Evolutionary conservation across 2,888 invertebrate genomes (phyloP).

Genomic region (Orgyia antiqua): DNA sequence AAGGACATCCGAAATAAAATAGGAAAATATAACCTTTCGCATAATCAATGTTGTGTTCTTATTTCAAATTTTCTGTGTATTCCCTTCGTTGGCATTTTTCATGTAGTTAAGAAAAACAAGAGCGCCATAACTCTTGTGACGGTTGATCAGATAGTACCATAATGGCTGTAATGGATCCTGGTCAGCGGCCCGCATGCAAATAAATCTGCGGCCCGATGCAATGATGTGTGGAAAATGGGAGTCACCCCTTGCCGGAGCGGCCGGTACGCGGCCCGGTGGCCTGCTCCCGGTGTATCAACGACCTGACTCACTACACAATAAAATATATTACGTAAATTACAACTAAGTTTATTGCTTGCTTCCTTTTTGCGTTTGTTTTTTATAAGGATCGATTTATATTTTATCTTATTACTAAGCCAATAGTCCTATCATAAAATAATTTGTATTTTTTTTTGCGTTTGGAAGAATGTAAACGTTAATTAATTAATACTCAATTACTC

Average conservation of each 20-base stretch:
- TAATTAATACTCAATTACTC: too few species aligned
- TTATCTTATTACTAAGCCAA: too few species aligned
- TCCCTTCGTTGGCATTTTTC: conserved; percentile 57
- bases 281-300: conserved; percentile 10
- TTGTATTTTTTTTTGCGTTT: too few species aligned
- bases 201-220: conserved; percentile 78
- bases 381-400: too few species aligned
- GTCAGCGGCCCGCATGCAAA: conserved; percentile 79
- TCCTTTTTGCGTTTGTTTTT: too few species aligned
- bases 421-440: too few species aligned
- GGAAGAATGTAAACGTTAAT: too few species aligned
- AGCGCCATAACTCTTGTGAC: conserved; percentile 72
- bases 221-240: conserved; percentile 78
- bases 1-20: conserved; percentile 48
- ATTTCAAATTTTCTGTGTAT: conserved; percentile 51
- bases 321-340: conserved; percentile 26
- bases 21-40: conserved; percentile 66
- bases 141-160: conserved; percentile 73
- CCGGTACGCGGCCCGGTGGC: conserved; percentile 30
- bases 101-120: conserved; percentile 72
- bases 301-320: conserved; percentile 21
- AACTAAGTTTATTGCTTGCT: too few species aligned
- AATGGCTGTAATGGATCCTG: conserved; percentile 78
- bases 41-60: conserved; percentile 37
- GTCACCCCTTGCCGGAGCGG: conserved; percentile 55